Percentiles rank a stretch among this genome's conserved stretches.
These are phyloP conservation scores for Chascanopsetta lugubris DNA, from an alignment of 2,113 vertebrate species.

Conservation along the genomic window DNA sequence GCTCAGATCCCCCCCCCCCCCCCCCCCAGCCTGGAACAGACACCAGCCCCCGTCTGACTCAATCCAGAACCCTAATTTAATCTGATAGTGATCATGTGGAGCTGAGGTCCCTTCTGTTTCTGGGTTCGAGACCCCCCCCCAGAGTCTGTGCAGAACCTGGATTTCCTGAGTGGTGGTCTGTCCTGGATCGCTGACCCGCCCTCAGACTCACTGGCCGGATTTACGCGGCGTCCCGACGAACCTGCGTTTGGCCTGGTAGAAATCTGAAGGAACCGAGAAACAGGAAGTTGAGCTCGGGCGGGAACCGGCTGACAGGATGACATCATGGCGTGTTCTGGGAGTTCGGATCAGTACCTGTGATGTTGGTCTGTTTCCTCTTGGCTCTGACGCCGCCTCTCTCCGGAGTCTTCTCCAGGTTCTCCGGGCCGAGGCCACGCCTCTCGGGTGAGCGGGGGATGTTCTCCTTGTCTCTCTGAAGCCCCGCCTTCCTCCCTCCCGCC, in stretches of 20 bases:
- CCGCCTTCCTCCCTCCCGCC: not conserved
- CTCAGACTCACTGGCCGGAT: constrained; percentile 79
- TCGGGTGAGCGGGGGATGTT: constrained; percentile 63
- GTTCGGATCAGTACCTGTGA: constrained; percentile 86
- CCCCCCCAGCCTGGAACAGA: constrained; percentile 38
- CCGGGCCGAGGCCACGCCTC: not conserved
- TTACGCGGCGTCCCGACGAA: constrained; percentile 74
- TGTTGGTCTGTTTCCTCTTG: constrained; percentile 89
- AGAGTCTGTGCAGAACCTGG: constrained; percentile 37
- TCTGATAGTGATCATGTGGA: constrained; percentile 6
- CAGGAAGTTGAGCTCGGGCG: constrained; percentile 19
- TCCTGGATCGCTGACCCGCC: constrained; percentile 19
- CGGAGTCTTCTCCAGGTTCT: constrained; percentile 54
- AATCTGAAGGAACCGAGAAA: constrained; percentile 80
- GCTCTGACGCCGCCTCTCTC: constrained; percentile 28
- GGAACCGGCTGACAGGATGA: not conserved
- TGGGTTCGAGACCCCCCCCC: constrained; percentile 8
- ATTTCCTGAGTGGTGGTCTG: constrained; percentile 59
- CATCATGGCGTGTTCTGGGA: too few relatives aligned
- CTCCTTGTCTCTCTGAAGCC: constrained; percentile 43
- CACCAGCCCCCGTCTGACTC: constrained; percentile 33
- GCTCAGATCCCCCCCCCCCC: constrained; percentile 58
- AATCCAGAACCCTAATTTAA: constrained; percentile 64
- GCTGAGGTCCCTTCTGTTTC: constrained; percentile 47
- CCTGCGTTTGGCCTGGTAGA: constrained; percentile 88